Evolutionary conservation across 2,113 vertebrate genomes (phyloP), one percentile per base, ranked within the genome.

Genomic region (Girardinichthys multiradiatus): DNA sequence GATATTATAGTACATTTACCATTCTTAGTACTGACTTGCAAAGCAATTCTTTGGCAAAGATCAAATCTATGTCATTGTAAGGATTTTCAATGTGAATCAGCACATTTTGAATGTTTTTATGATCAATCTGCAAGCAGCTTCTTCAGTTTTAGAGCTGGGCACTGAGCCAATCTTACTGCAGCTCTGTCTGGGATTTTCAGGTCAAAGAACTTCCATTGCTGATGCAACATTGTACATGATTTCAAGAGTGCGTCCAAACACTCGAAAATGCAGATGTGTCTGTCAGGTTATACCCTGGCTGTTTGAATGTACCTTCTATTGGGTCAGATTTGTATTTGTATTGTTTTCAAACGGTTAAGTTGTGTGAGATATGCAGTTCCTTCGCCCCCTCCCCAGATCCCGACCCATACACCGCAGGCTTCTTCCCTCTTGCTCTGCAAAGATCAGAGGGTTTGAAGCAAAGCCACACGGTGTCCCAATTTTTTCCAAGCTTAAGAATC

Each of bases 401-500:
- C 93, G 89, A 88, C 92, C 89, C 80, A 84, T 81, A 93, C 93
- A 92, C 89, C 89, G 87, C 88, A 92, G 83, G 88, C 89, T 88
- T 76, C 70, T 81, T 84, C 71, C 82, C 89, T 85, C 88, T 91
- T 85, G 73, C 85, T 91, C 90, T 89, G 80, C 81, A 88, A 93
- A 93, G 90, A 93, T 91, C 91, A 92, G 91, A 93, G 91, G 90
- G 92, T 90, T 90, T 91, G 87, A 93, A 92, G 92, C 92, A 93
- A 95, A 95, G 92, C 92, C 92, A 94, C 94, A 92, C 92, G 91
- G 92, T 94, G 94, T 93, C 93, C 92, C 93, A 94, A 94, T 93
- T 93, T 54, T 92, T 92, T 91, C 91, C 90, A 94, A 93, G 90
- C 92, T 94, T 94, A 95, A 95, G 94, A 95, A 95, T 94, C 94